These are phyloP conservation scores for Spodoptera frugiperda DNA, from an alignment of 1,140 invertebrate species.

Conservation along the genomic window DNA sequence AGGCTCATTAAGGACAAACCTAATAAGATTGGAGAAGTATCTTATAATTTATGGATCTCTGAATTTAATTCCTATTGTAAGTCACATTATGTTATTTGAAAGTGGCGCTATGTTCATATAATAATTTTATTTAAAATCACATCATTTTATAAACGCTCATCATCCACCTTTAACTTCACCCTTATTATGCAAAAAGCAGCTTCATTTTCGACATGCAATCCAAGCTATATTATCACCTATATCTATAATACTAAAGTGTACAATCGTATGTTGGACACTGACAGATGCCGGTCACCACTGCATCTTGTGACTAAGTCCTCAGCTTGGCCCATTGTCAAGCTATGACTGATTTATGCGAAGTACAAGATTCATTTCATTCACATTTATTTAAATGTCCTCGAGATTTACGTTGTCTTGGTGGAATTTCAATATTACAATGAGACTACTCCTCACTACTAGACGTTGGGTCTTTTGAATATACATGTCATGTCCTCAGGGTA, in stretches of 20 bases:
- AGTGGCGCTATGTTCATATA: too few species aligned
- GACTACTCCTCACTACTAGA: constrained; percentile 36
- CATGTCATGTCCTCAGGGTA: constrained; percentile 30
- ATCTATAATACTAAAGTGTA: constrained; percentile 22
- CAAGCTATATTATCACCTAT: background rate
- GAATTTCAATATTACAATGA: constrained; percentile 48
- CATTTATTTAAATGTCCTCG: constrained; percentile 45
- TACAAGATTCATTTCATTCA: constrained; percentile 49
- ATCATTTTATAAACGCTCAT: too few species aligned
- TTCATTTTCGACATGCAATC: background rate
- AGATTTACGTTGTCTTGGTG: constrained; percentile 46
- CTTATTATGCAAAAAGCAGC: background rate
- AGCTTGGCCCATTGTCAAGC: constrained; percentile 42
- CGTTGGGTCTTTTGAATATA: constrained; percentile 24
- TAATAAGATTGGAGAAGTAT: background rate
- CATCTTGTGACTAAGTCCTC: constrained; percentile 43
- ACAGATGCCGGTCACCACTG: constrained; percentile 40
- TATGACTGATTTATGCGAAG: constrained; percentile 45
- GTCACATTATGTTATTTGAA: too few species aligned
- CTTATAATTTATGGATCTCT: background rate
- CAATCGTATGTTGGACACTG: constrained; percentile 10
- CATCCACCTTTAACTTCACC: background rate
- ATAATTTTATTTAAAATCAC: too few species aligned
- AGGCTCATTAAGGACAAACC: background rate
- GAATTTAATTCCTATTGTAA: too few species aligned